Base-by-base conservation (phyloP, 2,888 invertebrate species). In the Zaprionus bogoriensis region DNA sequence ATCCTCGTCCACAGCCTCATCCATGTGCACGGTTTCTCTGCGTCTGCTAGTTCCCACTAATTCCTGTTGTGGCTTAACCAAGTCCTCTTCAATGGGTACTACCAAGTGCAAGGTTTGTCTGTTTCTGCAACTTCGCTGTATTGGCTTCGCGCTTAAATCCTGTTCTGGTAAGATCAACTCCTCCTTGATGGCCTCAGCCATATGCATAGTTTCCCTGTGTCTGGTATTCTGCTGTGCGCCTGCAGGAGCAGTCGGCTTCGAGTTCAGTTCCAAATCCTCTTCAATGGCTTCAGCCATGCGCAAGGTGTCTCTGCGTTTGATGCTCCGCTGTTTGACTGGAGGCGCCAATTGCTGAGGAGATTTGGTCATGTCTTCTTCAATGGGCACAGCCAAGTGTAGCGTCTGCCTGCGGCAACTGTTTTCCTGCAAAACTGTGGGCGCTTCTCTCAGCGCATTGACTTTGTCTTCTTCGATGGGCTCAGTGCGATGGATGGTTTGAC, bases 21-120 rank as follows among this genome's bases (percentile, higher is more conserved):
- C 10, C 12, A 53, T 5, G 6, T 22, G 46, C 12, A 38, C 3
- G n/a, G 50, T 50, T 50, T 36, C 25, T 14, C 42, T 36, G 5
- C 38, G 51, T 4, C 5, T 10, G 12, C 20, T 19, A n/a, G n/a
- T n/a, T n/a, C n/a, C n/a, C n/a, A n/a, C n/a, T n/a, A 22, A 4
- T 46, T 28, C n/a, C 3, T 20, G 2, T 27, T 22, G 20, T 10
- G 17, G 20, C 4, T 2, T 12, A 12, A 12, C 2, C 2, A 46
- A 41, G 10, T 55, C 65, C 17, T 67, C 66, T 10, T 65, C 36
- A 38, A 67, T 67, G 4, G 53, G 23, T 14, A 66, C 59, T 1
- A 42, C 32, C 42, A 47, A 14, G 7, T 23, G 17, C 12, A 59
- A 7, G 6, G 52, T 59, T 23, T 42, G 38, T 7, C 32, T 32